A percentile compares a stretch with the other conserved stretches of the same genome.
Conservation (phyloP, 2,797 vertebrate genomes). For the Carapus acus region DNA sequence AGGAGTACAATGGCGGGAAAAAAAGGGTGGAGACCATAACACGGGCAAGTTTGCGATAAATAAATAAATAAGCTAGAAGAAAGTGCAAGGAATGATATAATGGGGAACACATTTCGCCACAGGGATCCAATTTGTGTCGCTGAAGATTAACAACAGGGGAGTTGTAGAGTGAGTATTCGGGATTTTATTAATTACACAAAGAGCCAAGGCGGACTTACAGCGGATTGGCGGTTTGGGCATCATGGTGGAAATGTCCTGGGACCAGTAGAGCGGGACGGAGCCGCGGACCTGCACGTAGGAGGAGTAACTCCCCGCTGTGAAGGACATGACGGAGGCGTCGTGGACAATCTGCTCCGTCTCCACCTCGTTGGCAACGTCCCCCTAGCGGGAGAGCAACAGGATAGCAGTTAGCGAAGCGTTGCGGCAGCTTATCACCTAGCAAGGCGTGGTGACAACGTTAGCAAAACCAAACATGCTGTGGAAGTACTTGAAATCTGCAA, state of each 20-base stretch:
- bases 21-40: no score
- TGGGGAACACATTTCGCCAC: background rate
- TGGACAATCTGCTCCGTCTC: conserved; percentile 97
- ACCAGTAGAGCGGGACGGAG: conserved; percentile 96
- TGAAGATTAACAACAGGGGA: conserved; percentile 3
- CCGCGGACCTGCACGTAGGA: conserved; percentile 96
- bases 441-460: no score
- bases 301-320: conserved; percentile 89
- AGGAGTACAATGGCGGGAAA: no score
- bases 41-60: no score
- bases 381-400: conserved; percentile 65
- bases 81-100: no score
- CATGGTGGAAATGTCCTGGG: conserved; percentile 99
- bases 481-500: no score
- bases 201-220: conserved; percentile 71
- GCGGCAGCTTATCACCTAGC: background rate
- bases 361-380: conserved; percentile 97
- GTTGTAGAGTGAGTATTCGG: no score
- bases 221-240: conserved; percentile 98
- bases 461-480: no score
- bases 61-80: no score
- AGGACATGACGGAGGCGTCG: conserved; percentile 94
- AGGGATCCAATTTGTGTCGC: background rate
- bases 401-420: background rate
- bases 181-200: no score